phyloP scores from a whole-genome alignment of 2,888 invertebrate species.

The Stenolophus ochropezus region DNA sequence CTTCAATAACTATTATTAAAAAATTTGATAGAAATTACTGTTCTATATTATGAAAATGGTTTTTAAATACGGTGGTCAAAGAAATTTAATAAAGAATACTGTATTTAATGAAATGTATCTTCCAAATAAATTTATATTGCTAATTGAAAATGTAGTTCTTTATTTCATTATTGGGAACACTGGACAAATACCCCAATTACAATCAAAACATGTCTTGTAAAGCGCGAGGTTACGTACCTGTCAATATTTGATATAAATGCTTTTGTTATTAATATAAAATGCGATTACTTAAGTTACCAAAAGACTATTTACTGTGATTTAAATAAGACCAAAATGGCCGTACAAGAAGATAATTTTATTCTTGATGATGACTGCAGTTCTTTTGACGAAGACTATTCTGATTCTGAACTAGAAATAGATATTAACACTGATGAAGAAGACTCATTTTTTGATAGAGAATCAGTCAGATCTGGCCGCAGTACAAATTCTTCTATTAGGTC shows the following conservation, averaged over 20 bases:
- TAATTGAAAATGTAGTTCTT: not conserved
- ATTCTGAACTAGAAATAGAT: constrained; percentile 49
- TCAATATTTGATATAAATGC: constrained; percentile 42
- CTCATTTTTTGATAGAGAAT: constrained; percentile 15
- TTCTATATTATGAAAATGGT: no score
- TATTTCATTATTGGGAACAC: constrained; percentile 42
- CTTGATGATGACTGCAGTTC: constrained; percentile 53
- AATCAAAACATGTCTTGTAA: constrained; percentile 41
- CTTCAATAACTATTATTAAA: no score
- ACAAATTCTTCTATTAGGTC: constrained; percentile 32
- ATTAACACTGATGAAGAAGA: constrained; percentile 25
- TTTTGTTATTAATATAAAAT: constrained; percentile 46
- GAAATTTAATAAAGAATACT: no score
- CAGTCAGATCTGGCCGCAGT: constrained; percentile 3
- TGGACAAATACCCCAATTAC: not conserved
- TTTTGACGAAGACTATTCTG: constrained; percentile 50
- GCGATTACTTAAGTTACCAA: constrained; percentile 35
- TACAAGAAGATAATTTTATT: constrained; percentile 32
- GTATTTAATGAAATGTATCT: not conserved
- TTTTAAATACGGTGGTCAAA: no score
- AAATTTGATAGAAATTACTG: no score
- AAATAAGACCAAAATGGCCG: constrained; percentile 47
- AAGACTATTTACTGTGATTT: constrained; percentile 36
- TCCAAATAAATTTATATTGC: not conserved
- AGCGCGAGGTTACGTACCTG: constrained; percentile 41